These are phyloP conservation scores for Porites evermanni DNA, from an alignment of 92 coral and sea anemone genomes.

Conservation along the genomic window DNA sequence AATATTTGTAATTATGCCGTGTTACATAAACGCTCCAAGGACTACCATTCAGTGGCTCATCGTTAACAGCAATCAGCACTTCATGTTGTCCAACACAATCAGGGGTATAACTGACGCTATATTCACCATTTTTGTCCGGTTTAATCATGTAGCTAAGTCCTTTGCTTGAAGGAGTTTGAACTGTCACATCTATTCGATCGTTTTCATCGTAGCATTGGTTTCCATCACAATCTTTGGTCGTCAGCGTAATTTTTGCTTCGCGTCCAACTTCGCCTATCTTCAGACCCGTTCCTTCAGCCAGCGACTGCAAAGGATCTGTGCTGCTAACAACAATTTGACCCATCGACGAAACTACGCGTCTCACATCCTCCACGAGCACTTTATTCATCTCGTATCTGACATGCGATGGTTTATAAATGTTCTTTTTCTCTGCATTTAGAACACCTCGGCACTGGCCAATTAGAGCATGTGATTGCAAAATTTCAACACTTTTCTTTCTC, in stretches of 20 bases:
- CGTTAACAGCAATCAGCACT: constrained; percentile 27
- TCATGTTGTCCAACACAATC: constrained; percentile 40
- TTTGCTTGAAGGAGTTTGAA: constrained; percentile 31
- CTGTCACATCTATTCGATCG: constrained; percentile 49
- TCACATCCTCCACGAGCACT: neutral
- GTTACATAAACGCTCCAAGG: constrained; percentile 32
- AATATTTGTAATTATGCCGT: no score
- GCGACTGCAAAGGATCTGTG: no score
- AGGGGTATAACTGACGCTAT: constrained; percentile 50
- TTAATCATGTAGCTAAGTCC: neutral
- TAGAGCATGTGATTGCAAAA: neutral
- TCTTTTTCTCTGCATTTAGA: neutral
- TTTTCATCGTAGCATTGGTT: constrained; percentile 51
- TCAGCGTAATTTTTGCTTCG: constrained; percentile 45
- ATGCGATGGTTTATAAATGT: neutral
- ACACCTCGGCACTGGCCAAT: neutral
- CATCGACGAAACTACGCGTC: neutral
- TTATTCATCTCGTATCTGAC: no score
- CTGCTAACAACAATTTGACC: constrained; percentile 17
- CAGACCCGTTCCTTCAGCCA: constrained; percentile 47
- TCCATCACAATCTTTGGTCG: constrained; percentile 53
- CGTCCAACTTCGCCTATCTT: constrained; percentile 28
- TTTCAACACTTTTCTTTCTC: constrained; percentile 4
- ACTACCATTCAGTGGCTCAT: neutral
- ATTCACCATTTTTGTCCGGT: constrained; percentile 50